Evolutionary conservation across 2,113 vertebrate species (phyloP).

Genomic region (Chinchilla lanigera): DNA sequence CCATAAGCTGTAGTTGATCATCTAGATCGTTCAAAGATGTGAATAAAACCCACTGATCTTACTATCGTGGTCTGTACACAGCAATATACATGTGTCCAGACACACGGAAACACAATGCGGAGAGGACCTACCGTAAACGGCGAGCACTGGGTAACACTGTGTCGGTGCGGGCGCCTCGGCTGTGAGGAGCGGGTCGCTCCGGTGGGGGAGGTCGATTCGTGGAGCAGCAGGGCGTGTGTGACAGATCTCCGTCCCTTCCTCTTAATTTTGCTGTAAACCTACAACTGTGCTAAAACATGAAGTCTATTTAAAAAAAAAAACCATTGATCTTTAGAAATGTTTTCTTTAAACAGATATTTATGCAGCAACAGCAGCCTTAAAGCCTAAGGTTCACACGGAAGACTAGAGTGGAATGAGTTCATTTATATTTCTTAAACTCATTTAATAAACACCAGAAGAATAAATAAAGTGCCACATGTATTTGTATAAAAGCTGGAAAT

Average conservation of each 20-base stretch:
- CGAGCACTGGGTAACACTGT: background rate
- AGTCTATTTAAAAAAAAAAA: background rate
- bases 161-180: fast-evolving
- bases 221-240: no score
- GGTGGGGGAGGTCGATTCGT: fast-evolving
- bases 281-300: background rate
- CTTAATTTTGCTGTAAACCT: background rate
- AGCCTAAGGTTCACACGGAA: background rate
- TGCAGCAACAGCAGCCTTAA: background rate
- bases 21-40: background rate
- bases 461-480: background rate
- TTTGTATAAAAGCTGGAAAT: slow-evolving; percentile 18
- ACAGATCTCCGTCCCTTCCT: background rate
- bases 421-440: background rate
- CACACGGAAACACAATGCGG: background rate
- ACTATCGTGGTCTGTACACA: background rate
- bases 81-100: background rate
- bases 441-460: background rate
- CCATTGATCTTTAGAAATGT: background rate
- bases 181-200: background rate
- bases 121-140: background rate
- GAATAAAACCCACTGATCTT: background rate
- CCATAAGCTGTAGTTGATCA: background rate
- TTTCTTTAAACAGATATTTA: slow-evolving; percentile 16
- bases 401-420: background rate